Evolutionary conservation across 2,797 vertebrate species (phyloP).

Genomic region (Monodelphis domestica): DNA sequence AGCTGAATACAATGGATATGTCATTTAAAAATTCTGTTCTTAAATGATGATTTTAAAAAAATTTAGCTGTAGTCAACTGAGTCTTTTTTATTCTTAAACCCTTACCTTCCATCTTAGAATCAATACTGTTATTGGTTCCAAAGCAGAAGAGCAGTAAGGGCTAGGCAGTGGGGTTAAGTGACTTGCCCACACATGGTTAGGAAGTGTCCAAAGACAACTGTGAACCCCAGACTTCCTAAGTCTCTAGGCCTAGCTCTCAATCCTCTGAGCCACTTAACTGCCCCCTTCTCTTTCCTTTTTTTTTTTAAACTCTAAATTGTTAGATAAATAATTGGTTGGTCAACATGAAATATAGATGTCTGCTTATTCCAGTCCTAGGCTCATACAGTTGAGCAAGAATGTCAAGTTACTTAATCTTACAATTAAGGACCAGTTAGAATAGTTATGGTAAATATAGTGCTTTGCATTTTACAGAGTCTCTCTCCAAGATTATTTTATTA

Average conservation of each 20-base stretch:
- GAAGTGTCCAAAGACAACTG: no score
- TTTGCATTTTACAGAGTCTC: not conserved
- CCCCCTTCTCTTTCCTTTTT: not conserved
- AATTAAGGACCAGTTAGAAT: not conserved
- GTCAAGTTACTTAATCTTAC: not conserved
- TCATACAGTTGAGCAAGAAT: not conserved
- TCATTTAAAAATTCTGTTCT: constrained; percentile 13
- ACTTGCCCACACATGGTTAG: no score
- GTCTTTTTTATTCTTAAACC: no score
- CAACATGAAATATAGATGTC: not conserved
- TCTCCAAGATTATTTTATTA: not conserved
- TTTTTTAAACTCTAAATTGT: not conserved
- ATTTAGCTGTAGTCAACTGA: not conserved
- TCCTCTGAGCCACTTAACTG: no score
- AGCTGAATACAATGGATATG: constrained; percentile 20
- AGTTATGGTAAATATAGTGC: not conserved
- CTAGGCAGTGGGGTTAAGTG: no score
- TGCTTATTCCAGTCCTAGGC: not conserved
- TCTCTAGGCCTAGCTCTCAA: no score
- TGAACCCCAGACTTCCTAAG: no score
- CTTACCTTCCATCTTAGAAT: no score
- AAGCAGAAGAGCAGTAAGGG: no score
- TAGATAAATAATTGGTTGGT: not conserved
- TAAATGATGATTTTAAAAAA: constrained; percentile 1
- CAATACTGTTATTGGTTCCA: no score